Conservation (phyloP, 1,140 invertebrate species). For the Neomicropteryx cornuta region DNA sequence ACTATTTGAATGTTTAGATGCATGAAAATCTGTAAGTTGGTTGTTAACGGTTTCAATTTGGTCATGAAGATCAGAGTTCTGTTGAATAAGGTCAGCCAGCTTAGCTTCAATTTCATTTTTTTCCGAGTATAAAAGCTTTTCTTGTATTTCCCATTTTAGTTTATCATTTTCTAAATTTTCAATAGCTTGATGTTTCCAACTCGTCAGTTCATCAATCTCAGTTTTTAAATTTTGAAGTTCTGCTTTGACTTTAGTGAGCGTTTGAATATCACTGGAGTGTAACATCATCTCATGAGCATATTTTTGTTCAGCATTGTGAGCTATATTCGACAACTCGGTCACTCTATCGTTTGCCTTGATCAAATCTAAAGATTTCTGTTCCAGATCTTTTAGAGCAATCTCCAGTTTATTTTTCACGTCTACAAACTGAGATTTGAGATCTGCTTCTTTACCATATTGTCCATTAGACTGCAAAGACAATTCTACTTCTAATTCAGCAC, state of each 20-base stretch:
- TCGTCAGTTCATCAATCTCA: slow-evolving; percentile 45
- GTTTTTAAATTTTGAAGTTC: slow-evolving; percentile 39
- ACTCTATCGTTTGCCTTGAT: slow-evolving; percentile 22
- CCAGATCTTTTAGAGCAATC: slow-evolving; percentile 18
- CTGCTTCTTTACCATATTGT: slow-evolving; percentile 32
- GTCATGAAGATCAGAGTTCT: slow-evolving; percentile 69
- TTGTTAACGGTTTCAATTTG: slow-evolving; percentile 75
- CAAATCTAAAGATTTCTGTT: slow-evolving; percentile 22
- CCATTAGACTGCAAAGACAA: slow-evolving; percentile 47
- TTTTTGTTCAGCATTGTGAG: slow-evolving; percentile 67
- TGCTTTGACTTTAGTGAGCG: slow-evolving; percentile 58
- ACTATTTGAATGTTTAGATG: slow-evolving; percentile 35
- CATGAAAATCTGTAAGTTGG: slow-evolving; percentile 56
- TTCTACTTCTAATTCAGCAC: slow-evolving; percentile 53
- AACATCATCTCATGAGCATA: slow-evolving; percentile 78
- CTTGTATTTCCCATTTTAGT: slow-evolving; percentile 49
- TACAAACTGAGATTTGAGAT: slow-evolving; percentile 23
- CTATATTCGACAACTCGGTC: slow-evolving; percentile 26
- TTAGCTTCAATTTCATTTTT: slow-evolving; percentile 53
- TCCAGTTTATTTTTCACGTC: slow-evolving; percentile 26
- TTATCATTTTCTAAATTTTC: slow-evolving; percentile 48
- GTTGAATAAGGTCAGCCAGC: slow-evolving; percentile 57
- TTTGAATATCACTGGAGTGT: slow-evolving; percentile 70
- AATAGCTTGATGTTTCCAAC: slow-evolving; percentile 43
- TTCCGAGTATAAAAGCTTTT: slow-evolving; percentile 52